Evolutionary conservation across 2,888 invertebrate species (phyloP).

Genomic region (Pammene fasciana): DNA sequence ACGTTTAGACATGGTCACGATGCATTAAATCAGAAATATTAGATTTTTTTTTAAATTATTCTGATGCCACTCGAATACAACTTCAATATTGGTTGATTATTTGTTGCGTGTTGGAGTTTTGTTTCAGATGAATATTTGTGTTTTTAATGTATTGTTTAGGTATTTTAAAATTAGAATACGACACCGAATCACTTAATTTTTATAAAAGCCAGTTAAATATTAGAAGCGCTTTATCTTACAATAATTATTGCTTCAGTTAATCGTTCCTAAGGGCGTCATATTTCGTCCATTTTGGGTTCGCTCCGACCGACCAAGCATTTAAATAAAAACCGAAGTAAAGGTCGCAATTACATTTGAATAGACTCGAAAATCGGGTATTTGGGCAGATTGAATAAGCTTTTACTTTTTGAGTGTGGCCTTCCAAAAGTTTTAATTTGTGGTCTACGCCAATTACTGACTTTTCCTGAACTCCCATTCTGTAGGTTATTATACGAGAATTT

Average conservation of each 20-base stretch:
- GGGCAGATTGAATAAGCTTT: constrained; percentile 24
- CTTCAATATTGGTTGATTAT: no score
- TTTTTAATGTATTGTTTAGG: no score
- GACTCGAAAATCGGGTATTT: constrained; percentile 27
- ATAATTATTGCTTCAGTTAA: not conserved
- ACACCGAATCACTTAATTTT: no score
- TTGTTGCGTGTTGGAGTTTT: no score
- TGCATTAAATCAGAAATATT: no score
- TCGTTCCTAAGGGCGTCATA: constrained; percentile 4
- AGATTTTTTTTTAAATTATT: no score
- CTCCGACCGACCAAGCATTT: constrained; percentile 23
- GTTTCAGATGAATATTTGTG: no score
- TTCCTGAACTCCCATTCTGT: constrained; percentile 11
- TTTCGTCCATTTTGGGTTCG: not conserved
- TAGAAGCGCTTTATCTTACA: no score
- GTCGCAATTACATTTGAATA: constrained; percentile 31
- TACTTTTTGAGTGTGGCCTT: constrained; percentile 29
- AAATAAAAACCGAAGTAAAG: constrained; percentile 33
- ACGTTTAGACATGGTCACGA: no score
- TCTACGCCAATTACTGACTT: constrained; percentile 19
- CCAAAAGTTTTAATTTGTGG: constrained; percentile 37
- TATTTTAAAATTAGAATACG: no score
- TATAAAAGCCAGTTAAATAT: no score
- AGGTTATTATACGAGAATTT: not conserved
- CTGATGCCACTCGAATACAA: no score